Conservation (phyloP, 2,113 vertebrate species). For the Archocentrus centrarchus region DNA sequence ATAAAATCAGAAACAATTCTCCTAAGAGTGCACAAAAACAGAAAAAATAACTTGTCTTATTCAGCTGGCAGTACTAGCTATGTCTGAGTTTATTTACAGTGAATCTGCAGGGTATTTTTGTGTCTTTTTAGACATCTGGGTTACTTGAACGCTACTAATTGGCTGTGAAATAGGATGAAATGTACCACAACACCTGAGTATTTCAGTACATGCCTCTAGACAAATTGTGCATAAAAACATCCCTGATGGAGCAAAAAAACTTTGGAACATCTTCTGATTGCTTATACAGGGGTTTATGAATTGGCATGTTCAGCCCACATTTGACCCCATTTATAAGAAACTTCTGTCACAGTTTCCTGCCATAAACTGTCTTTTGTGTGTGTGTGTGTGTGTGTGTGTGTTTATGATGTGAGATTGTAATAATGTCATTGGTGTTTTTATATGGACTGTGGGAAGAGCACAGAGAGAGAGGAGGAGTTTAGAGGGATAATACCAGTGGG, state of each 20-base stretch:
- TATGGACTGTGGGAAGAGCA: conserved; percentile 68
- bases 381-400: background rate
- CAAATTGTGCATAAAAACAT: background rate
- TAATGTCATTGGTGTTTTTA: conserved; percentile 41
- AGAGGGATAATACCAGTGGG: conserved; percentile 49
- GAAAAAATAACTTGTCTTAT: too few relatives aligned
- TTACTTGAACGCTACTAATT: conserved; percentile 11
- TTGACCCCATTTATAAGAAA: conserved; percentile 24
- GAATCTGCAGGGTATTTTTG: background rate
- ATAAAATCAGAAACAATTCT: conserved; percentile 2
- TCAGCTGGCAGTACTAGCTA: background rate
- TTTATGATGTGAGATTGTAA: background rate
- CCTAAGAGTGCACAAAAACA: background rate
- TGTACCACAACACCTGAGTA: background rate
- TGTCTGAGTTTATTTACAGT: background rate
- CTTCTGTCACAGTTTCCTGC: conserved; percentile 3
- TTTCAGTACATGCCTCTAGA: background rate
- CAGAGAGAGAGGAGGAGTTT: conserved; percentile 34
- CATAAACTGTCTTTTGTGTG: background rate
- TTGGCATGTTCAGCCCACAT: background rate
- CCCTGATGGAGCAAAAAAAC: background rate
- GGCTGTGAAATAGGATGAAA: conserved; percentile 19
- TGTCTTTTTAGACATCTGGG: background rate
- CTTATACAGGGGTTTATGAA: background rate
- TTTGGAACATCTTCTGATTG: background rate